Evolutionary conservation across 2,113 vertebrate genomes (phyloP), one percentile per base, ranked within the genome.

Genomic region (Oxyura jamaicensis): DNA sequence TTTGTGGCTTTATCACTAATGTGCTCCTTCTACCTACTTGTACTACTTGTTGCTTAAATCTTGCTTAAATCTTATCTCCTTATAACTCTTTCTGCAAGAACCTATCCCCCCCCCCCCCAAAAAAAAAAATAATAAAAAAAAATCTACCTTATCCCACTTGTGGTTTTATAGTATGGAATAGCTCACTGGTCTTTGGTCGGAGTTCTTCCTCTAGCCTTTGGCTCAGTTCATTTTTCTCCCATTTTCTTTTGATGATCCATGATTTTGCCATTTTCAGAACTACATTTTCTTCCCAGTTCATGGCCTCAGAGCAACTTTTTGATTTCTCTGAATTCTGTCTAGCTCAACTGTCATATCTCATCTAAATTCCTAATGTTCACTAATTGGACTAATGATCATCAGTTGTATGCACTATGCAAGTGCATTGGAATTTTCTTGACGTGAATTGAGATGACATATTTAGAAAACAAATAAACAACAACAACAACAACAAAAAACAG

Each of bases 301-400:
- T 60, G 66, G 26, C 13, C 8, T 26, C 52, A 46, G 21, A 53
- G 39, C 20, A 73, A 63, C 33, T 53, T 91, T 87, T 60, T 75
- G 41, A 56, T 83, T 88, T 90, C 25, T 86, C 76, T 81, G 50
- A 80, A 63, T 83, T 86, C 10, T 88, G 44, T 63, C 56, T 63
- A 86, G 50, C 39, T 94, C 72, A 63, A 95, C 41, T 90, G 63
- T 69, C 67, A 63, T 80, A 80, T 73, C 82, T 90, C 41, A 67
- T 73, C 82, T 90, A 83, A 87, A 91, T 85, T 52, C 36, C 28
- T 50, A 74, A 79, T 73, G 59, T 87, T 87, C 46, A 20, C 50
- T 90, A 84, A 79, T 72, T 96, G 84, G 68, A 86, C 60, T 91
- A 91, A 91, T 87, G 62, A 72, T 90, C 58, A 28, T 31, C 84